Percentiles rank a stretch among this genome's conserved stretches.
Evolutionary conservation across 2,113 vertebrate genomes (phyloP).

Genomic region (Phyllopteryx taeniolatus): DNA sequence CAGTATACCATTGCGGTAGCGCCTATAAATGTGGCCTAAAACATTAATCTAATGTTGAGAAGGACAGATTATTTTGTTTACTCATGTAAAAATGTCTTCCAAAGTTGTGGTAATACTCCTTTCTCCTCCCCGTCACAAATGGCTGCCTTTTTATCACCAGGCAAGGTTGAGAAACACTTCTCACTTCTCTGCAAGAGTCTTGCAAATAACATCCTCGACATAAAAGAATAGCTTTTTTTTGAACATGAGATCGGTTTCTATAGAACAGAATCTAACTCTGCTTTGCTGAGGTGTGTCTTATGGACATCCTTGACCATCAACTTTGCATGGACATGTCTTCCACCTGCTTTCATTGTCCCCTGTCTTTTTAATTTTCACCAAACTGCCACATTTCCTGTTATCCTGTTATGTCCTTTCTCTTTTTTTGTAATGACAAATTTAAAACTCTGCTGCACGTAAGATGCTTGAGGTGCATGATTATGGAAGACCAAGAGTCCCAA

Average conservation of each 20-base stretch:
- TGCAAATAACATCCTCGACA: slow-evolving; percentile 44
- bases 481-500: no score
- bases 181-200: slow-evolving; percentile 40
- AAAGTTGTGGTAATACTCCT: slow-evolving; percentile 16
- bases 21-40: neutral
- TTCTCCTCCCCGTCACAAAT: slow-evolving; percentile 3
- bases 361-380: slow-evolving; percentile 23
- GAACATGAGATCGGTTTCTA: slow-evolving; percentile 37
- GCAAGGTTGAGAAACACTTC: slow-evolving; percentile 28
- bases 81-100: slow-evolving; percentile 34
- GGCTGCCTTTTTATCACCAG: slow-evolving; percentile 27
- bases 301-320: slow-evolving; percentile 55
- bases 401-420: slow-evolving; percentile 37
- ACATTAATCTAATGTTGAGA: slow-evolving; percentile 9
- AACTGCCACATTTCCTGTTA: slow-evolving; percentile 40
- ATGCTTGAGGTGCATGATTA: slow-evolving; percentile 23
- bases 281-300: slow-evolving; percentile 28
- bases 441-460: slow-evolving; percentile 37
- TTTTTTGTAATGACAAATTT: slow-evolving; percentile 31
- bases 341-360: slow-evolving; percentile 23
- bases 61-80: slow-evolving; percentile 32
- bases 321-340: slow-evolving; percentile 56
- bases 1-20: neutral
- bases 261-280: slow-evolving; percentile 31
- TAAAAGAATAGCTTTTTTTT: slow-evolving; percentile 50